Base-by-base conservation (phyloP, 2,888 invertebrate genomes). In the Thymelicus lineola region DNA sequence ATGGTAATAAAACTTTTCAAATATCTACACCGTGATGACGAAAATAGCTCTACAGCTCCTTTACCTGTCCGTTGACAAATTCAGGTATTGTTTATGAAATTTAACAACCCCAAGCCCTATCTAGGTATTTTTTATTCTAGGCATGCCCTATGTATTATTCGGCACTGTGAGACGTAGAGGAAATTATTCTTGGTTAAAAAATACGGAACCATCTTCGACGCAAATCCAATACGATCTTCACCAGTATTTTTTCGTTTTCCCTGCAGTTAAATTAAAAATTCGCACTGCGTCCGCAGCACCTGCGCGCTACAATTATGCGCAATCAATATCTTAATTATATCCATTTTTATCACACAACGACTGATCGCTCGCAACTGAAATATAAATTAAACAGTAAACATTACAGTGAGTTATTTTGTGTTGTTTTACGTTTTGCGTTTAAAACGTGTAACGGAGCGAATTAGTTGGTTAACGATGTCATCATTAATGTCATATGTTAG, bases 261-360 rank as follows among this genome's bases (percentile, higher is more conserved):
- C 57, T 71, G 62, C 68, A 46, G 66, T 53, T 67, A 50, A 59
- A 66, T 74, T 77, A 74, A 72, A 75, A 74, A 72, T 74, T 75
- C 75, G 72, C 71, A 57, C 64, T 73, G 73, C 72, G 73, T 65
- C 45, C 58, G 10, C 12, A 1, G 48, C 77, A 78, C 76, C 78
- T 78, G 78, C 75, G 62, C 71, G 50, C 68, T 69, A 74, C 74
- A 73, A 76, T 78, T 77, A 77, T 72, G 72, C 75, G 74, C 77
- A 78, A 77, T 77, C 78, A 78, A 78, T 79, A 79, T 79, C 75
- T 75, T 77, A 79, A 79, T 76, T 78, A 74, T 74, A 75, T 74
- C 75, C 74, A 77, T 75, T 77, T 76, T 77, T 78, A 75, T 76
- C 78, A 75, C 73, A 67, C 64, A 72, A 62, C 69, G 64, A 63